Conservation (phyloP, 2,113 vertebrate genomes). For the Struthidea cinerea region DNA sequence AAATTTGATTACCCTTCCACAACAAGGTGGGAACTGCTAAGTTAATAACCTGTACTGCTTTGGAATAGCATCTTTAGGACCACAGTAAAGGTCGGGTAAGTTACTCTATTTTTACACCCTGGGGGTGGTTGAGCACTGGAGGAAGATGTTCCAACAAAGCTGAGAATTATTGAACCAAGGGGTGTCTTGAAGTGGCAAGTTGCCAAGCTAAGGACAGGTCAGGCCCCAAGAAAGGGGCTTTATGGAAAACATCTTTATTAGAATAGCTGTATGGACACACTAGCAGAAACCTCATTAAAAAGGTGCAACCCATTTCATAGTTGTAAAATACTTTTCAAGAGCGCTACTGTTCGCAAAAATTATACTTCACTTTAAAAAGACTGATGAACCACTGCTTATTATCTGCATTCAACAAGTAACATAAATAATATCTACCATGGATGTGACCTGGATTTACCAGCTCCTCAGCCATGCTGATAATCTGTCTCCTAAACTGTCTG, state of each 20-base stretch:
- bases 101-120: background rate
- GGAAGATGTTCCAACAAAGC: background rate
- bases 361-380: background rate
- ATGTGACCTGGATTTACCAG: background rate
- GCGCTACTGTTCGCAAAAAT: background rate
- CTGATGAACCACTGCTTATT: background rate
- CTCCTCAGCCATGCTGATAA: background rate
- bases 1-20: background rate
- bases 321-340: background rate
- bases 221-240: background rate
- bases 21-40: background rate
- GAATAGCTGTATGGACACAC: rapidly evolving
- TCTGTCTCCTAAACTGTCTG: background rate
- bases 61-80: background rate
- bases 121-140: background rate
- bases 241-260: background rate
- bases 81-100: background rate
- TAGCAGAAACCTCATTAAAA: background rate
- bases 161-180: background rate
- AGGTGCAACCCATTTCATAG: background rate
- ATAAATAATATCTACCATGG: background rate
- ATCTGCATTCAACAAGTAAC: background rate
- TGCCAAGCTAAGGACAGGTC: background rate
- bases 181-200: background rate
- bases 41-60: background rate